phyloP scores from a whole-genome alignment of 2,113 vertebrate species.

The Platichthys stellatus region DNA sequence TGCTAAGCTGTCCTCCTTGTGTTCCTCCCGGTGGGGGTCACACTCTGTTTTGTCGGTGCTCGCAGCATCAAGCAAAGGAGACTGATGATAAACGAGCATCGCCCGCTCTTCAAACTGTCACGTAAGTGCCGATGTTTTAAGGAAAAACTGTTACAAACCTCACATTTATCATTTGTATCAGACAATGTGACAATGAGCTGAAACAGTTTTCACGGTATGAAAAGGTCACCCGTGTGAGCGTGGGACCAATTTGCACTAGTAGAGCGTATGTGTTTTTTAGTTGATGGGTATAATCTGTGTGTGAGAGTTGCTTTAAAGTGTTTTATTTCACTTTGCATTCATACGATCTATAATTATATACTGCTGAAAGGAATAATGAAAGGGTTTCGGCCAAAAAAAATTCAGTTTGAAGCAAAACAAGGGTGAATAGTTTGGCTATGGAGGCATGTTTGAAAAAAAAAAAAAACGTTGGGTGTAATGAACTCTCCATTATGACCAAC shows the following conservation, averaged over 20 bases:
- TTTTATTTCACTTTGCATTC: conserved; percentile 16
- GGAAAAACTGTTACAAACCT: conserved; percentile 17
- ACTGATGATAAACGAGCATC: conserved; percentile 38
- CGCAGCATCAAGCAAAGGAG: conserved; percentile 26
- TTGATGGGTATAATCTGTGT: conserved; percentile 9
- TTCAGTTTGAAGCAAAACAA: conserved; percentile 16
- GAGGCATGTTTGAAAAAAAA: not conserved
- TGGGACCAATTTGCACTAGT: conserved; percentile 1
- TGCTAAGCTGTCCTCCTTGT: conserved; percentile 74
- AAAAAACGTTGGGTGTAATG: not conserved
- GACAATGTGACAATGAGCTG: conserved; percentile 18
- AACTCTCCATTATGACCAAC: conserved; percentile 33
- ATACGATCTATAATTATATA: conserved; percentile 44
- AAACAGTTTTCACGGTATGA: conserved; percentile 30
- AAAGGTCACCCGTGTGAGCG: conserved; percentile 1
- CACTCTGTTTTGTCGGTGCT: conserved; percentile 30
- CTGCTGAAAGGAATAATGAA: conserved; percentile 19
- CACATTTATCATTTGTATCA: conserved; percentile 56
- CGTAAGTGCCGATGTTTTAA: conserved; percentile 1
- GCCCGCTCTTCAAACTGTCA: conserved; percentile 46
- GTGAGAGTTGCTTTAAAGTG: conserved; percentile 29
- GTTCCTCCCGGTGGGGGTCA: conserved; percentile 71
- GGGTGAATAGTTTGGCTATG: conserved; percentile 22
- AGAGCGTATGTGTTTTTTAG: too few species aligned
- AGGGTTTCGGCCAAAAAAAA: conserved; percentile 6